phyloP scores from a whole-genome alignment of 2,113 vertebrate species.

The Lepisosteus oculatus region DNA sequence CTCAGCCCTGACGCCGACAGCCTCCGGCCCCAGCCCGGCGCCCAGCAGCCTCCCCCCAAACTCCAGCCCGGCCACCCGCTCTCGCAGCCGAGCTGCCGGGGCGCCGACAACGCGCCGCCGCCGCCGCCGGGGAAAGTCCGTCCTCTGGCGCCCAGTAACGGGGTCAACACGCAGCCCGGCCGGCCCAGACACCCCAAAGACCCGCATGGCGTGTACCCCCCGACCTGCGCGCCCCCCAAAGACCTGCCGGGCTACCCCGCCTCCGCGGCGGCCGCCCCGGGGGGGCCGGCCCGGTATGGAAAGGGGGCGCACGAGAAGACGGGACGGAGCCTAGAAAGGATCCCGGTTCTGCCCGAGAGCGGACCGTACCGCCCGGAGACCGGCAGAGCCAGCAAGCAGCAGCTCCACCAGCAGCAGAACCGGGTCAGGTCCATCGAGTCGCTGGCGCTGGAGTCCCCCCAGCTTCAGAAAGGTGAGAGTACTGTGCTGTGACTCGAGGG shows the following conservation, averaged over 20 bases:
- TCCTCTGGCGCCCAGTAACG: conserved; percentile 66
- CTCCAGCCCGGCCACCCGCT: conserved; percentile 42
- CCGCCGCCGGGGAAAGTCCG: conserved; percentile 54
- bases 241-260: not conserved
- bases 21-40: not conserved
- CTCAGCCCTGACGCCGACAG: conserved; percentile 58
- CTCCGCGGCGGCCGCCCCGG: conserved; percentile 17
- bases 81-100: conserved; percentile 38
- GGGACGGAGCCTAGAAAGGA: conserved; percentile 54
- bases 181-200: conserved; percentile 45
- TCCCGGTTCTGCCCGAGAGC: conserved; percentile 35
- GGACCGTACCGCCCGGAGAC: conserved; percentile 44
- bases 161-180: conserved; percentile 49
- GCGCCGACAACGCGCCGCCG: conserved; percentile 30
- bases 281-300: conserved; percentile 32
- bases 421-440: conserved; percentile 58
- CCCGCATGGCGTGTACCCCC: conserved; percentile 4
- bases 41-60: conserved; percentile 21
- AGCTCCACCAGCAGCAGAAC: conserved; percentile 41
- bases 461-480: conserved; percentile 33
- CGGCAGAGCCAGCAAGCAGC: conserved; percentile 32
- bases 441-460: conserved; percentile 57
- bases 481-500: not conserved
- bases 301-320: conserved; percentile 47
- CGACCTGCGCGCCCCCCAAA: conserved; percentile 1